Conservation (phyloP, 2,888 invertebrate genomes). For the Podabrus alpinus region DNA sequence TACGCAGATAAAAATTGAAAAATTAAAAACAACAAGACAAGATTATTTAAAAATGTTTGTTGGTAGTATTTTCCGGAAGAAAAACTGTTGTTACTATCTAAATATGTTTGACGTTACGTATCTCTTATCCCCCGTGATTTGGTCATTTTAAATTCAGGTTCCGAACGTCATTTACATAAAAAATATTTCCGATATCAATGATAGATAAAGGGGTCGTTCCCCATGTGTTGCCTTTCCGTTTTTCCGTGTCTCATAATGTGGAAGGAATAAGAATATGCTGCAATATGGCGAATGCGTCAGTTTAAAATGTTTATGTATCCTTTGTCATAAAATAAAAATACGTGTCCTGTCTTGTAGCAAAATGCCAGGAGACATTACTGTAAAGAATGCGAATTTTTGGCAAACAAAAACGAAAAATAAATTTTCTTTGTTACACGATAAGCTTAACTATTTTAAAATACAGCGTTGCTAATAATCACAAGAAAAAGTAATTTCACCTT, state of each 20-base stretch:
- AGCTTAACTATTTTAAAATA: constrained; percentile 4
- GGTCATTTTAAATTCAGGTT: constrained; percentile 40
- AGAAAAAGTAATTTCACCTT: constrained; percentile 13
- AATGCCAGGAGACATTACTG: constrained; percentile 6
- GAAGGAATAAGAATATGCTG: constrained; percentile 29
- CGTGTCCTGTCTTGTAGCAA: constrained; percentile 20
- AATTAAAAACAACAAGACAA: not conserved
- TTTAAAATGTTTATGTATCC: constrained; percentile 28
- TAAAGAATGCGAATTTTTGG: constrained; percentile 24
- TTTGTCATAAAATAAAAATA: constrained; percentile 26
- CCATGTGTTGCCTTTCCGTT: constrained; percentile 32
- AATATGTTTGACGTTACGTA: not conserved
- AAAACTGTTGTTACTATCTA: not conserved
- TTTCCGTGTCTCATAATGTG: constrained; percentile 29
- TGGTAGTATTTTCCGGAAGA: not conserved
- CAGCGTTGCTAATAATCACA: constrained; percentile 2
- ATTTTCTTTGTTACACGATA: constrained; percentile 2
- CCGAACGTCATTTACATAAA: constrained; percentile 42
- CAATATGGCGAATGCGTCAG: constrained; percentile 24
- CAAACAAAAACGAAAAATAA: constrained; percentile 14
- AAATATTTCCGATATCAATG: constrained; percentile 43
- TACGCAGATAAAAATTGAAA: not conserved
- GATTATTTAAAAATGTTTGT: not conserved
- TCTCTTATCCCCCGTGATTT: constrained; percentile 32
- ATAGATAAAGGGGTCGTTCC: constrained; percentile 33